Evolutionary conservation across 2,113 vertebrate genomes (phyloP).

Genomic region (Mastomys natalensis): DNA sequence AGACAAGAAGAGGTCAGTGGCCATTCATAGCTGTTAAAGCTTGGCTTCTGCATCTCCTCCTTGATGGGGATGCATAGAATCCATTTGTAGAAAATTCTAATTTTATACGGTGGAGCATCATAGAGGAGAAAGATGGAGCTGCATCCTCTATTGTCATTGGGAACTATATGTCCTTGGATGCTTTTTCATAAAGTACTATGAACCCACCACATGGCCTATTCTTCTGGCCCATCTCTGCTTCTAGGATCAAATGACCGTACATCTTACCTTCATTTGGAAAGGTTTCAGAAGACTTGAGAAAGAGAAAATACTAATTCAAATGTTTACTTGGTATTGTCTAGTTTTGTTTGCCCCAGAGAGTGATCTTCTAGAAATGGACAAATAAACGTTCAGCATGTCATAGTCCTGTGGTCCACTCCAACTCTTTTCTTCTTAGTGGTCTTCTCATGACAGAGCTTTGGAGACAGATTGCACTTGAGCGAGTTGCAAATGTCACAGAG

Average conservation of each 20-base stretch:
- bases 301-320: slow-evolving; percentile 17
- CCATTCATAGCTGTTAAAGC: not conserved
- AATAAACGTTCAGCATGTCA: not conserved
- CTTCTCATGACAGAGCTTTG: slow-evolving; percentile 29
- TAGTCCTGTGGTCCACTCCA: not conserved
- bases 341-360: slow-evolving; percentile 25
- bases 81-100: not conserved
- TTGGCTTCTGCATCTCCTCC: not conserved
- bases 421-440: not conserved
- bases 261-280: slow-evolving; percentile 42
- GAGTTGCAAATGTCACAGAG: slow-evolving; percentile 34
- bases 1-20: not conserved
- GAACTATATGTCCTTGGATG: not conserved
- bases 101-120: not conserved
- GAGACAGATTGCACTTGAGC: not conserved
- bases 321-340: not conserved
- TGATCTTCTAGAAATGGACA: not conserved
- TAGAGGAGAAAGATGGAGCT: not conserved
- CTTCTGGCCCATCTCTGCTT: not conserved
- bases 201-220: not conserved
- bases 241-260: not conserved
- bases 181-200: not conserved
- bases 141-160: not conserved
- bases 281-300: not conserved
- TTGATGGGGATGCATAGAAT: not conserved